A percentile compares a stretch with the other conserved stretches of the same genome.
These are phyloP conservation scores for Acromyrmex heyeri DNA, from an alignment of 1,140 invertebrate genomes.

Conservation along the genomic window DNA sequence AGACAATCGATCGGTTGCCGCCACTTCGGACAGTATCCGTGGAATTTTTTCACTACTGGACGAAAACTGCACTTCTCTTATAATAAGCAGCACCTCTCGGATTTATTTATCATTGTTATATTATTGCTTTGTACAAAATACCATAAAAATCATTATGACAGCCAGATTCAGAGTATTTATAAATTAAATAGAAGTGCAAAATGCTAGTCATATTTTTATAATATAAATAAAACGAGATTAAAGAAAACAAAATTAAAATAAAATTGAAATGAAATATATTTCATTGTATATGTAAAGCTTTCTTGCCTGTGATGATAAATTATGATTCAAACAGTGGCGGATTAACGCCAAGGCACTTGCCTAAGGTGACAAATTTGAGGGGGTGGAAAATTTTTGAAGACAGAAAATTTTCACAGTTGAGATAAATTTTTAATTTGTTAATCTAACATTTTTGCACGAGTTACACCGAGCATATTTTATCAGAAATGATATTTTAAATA, in stretches of 20 bases:
- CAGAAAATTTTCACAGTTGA: too few relatives aligned
- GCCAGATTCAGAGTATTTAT: not conserved
- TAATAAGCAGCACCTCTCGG: not conserved
- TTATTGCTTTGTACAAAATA: not conserved
- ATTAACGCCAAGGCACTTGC: too few relatives aligned
- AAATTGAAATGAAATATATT: not conserved
- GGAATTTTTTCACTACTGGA: conserved; percentile 27
- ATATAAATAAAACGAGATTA: conserved; percentile 1
- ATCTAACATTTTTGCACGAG: too few relatives aligned
- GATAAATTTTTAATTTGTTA: too few relatives aligned
- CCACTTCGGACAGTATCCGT: not conserved
- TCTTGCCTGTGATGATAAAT: not conserved
- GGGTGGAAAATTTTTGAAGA: too few relatives aligned
- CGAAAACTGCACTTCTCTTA: not conserved
- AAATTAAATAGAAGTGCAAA: not conserved
- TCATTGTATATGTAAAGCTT: too few relatives aligned
- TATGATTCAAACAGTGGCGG: not conserved
- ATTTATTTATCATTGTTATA: not conserved
- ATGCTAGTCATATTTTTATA: not conserved
- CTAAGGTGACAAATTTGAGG: too few relatives aligned
- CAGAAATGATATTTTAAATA: too few relatives aligned
- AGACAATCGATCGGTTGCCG: conserved; percentile 41
- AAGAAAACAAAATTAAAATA: not conserved
- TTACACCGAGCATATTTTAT: too few relatives aligned
- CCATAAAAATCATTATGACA: not conserved